Conservation (phyloP, 2,797 vertebrate species). For the Phataginus tetradactyla region DNA sequence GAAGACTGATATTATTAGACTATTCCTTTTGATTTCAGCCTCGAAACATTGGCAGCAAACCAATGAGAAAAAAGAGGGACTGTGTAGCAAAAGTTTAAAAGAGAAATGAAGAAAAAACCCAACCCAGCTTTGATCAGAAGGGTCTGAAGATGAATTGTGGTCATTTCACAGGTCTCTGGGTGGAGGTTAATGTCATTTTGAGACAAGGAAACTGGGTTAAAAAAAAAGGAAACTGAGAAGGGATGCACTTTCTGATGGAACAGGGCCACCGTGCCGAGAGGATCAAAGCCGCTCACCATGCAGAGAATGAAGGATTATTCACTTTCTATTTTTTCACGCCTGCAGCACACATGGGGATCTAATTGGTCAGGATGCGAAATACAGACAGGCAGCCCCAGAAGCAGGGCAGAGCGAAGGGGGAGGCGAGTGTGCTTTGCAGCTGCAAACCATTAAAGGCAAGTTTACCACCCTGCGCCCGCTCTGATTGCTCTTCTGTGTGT, state of each 20-base stretch:
- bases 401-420: slow-evolving; percentile 72
- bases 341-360: slow-evolving; percentile 87
- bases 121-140: slow-evolving; percentile 81
- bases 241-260: slow-evolving; percentile 63
- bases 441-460: slow-evolving; percentile 86
- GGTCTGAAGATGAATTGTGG: slow-evolving; percentile 76
- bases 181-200: slow-evolving; percentile 69
- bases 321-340: slow-evolving; percentile 86
- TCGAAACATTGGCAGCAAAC: slow-evolving; percentile 83
- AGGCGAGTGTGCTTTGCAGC: slow-evolving; percentile 81
- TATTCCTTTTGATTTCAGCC: slow-evolving; percentile 82
- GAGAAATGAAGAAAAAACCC: not conserved
- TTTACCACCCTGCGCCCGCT: slow-evolving; percentile 75
- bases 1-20: slow-evolving; percentile 80
- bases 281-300: slow-evolving; percentile 81
- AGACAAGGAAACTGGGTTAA: slow-evolving; percentile 62
- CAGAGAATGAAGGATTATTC: slow-evolving; percentile 85
- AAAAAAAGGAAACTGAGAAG: not conserved
- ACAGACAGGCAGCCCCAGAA: slow-evolving; percentile 83
- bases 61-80: slow-evolving; percentile 73
- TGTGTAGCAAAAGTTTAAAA: slow-evolving; percentile 52
- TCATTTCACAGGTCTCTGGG: slow-evolving; percentile 77
- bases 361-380: slow-evolving; percentile 85
- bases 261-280: slow-evolving; percentile 58
- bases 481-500: slow-evolving; percentile 82